Percentiles rank a stretch among this genome's conserved stretches.
Evolutionary conservation across 2,888 invertebrate genomes (phyloP).

Genomic region (Aquatica leii): DNA sequence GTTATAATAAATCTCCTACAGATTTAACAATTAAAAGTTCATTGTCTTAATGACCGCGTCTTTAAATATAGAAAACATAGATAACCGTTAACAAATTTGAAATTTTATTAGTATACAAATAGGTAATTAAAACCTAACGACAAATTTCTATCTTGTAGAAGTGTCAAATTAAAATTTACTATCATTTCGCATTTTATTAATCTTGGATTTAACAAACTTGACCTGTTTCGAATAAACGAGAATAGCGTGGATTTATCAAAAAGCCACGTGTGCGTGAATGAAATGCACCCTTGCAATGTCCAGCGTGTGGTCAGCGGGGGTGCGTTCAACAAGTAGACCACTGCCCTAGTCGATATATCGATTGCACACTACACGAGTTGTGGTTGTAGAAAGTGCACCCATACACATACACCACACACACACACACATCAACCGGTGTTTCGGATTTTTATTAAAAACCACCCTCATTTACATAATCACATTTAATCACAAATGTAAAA

Average conservation of each 20-base stretch:
- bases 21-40: no score
- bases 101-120: slow-evolving; percentile 15
- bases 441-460: slow-evolving; percentile 17
- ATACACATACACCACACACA: slow-evolving; percentile 33
- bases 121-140: slow-evolving; percentile 23
- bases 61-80: slow-evolving; percentile 11
- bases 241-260: slow-evolving; percentile 34
- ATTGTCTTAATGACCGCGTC: no score
- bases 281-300: slow-evolving; percentile 52
- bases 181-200: slow-evolving; percentile 8
- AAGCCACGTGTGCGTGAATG: slow-evolving; percentile 52
- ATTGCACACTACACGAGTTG: slow-evolving; percentile 52
- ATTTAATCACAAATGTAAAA: not conserved
- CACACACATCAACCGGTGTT: slow-evolving; percentile 38
- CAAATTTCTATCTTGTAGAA: slow-evolving; percentile 16
- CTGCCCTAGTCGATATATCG: slow-evolving; percentile 60
- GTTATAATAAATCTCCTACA: no score
- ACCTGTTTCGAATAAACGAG: slow-evolving; percentile 20
- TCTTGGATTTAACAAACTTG: slow-evolving; percentile 14
- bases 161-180: slow-evolving; percentile 17
- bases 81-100: slow-evolving; percentile 23
- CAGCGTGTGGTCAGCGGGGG: slow-evolving; percentile 49
- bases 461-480: not conserved
- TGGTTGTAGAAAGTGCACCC: slow-evolving; percentile 49
- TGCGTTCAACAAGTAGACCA: slow-evolving; percentile 60